These are phyloP conservation scores for Vanessa tameamea DNA, from an alignment of 1,140 invertebrate genomes.

Conservation along the genomic window DNA sequence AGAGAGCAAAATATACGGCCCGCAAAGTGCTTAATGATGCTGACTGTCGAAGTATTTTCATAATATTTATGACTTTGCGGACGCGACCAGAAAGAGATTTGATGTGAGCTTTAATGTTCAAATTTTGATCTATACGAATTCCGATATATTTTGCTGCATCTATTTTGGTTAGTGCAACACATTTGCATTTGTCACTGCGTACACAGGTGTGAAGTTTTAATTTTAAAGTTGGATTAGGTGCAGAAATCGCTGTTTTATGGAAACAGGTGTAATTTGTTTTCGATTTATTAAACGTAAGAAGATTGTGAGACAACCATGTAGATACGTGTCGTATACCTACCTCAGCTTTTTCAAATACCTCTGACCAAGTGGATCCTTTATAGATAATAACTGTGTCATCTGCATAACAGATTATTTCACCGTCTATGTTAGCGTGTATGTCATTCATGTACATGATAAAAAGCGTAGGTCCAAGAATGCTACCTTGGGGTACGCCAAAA, in stretches of 20 bases:
- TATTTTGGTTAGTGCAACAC: background rate
- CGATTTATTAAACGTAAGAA: conserved; percentile 25
- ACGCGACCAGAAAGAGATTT: conserved; percentile 13
- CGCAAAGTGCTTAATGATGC: conserved; percentile 4
- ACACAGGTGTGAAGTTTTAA: conserved; percentile 9
- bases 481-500: conserved; percentile 41
- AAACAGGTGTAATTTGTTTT: conserved; percentile 38
- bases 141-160: conserved; percentile 29
- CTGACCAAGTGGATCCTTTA: conserved; percentile 26
- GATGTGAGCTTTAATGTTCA: conserved; percentile 32
- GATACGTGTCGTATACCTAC: background rate
- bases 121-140: conserved; percentile 28
- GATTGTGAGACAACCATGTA: conserved; percentile 26
- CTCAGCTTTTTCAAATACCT: conserved; percentile 12
- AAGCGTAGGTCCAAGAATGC: conserved; percentile 34
- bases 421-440: conserved; percentile 7
- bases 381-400: conserved; percentile 40
- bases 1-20: conserved; percentile 27
- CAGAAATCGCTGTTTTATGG: conserved; percentile 33
- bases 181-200: conserved; percentile 4
- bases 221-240: conserved; percentile 19
- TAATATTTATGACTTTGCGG: conserved; percentile 26
- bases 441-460: conserved; percentile 22
- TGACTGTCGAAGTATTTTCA: conserved; percentile 15
- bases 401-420: conserved; percentile 32